Conservation (phyloP, 2,888 invertebrate species). For the Epirrhoe tristata region DNA sequence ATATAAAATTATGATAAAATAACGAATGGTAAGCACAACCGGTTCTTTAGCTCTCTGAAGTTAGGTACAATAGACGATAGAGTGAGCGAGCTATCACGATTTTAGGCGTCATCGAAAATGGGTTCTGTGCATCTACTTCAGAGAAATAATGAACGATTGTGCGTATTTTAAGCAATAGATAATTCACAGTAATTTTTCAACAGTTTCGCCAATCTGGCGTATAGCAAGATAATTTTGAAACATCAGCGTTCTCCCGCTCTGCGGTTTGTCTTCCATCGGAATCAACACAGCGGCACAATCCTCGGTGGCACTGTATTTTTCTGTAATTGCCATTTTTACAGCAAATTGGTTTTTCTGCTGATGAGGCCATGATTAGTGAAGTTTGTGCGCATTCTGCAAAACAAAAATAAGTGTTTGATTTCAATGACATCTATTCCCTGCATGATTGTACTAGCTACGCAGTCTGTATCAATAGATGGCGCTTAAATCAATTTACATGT, state of each 20-base stretch:
- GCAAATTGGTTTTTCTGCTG: constrained; percentile 83
- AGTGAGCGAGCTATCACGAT: too few species aligned
- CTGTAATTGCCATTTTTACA: constrained; percentile 88
- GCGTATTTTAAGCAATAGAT: too few species aligned
- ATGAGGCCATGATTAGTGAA: constrained; percentile 68
- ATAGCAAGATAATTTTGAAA: constrained; percentile 59
- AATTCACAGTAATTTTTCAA: too few species aligned
- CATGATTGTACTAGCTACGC: neutral
- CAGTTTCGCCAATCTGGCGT: constrained; percentile 66
- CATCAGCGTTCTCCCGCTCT: constrained; percentile 63
- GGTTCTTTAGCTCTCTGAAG: too few species aligned
- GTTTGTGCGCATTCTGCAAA: constrained; percentile 87
- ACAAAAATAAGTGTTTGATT: constrained; percentile 37
- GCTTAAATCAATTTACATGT: neutral
- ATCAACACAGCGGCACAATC: constrained; percentile 87
- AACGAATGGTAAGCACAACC: too few species aligned
- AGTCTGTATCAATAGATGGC: too few species aligned
- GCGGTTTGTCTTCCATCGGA: constrained; percentile 83
- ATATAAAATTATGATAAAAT: too few species aligned
- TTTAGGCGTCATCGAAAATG: too few species aligned
- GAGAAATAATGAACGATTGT: too few species aligned
- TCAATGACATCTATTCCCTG: neutral
- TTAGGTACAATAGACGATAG: too few species aligned
- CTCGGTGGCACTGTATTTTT: constrained; percentile 86
- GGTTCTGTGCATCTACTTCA: too few species aligned